Percentiles rank a stretch among this genome's conserved stretches.
These are phyloP conservation scores for Osmerus mordax DNA, from an alignment of 2,113 vertebrate genomes.

Conservation along the genomic window DNA sequence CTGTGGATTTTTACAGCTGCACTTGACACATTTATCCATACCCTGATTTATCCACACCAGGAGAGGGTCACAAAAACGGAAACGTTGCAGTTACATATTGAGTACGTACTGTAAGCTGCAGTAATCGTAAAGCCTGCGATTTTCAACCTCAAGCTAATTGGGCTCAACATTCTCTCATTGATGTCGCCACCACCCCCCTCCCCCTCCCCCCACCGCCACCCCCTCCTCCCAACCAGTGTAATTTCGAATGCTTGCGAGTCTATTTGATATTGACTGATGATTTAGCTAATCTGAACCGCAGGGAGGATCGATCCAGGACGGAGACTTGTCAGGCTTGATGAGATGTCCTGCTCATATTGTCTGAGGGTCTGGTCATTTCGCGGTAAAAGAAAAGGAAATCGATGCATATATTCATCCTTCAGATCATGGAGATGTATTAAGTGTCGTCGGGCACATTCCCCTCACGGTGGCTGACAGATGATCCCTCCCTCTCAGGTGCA, in stretches of 20 bases:
- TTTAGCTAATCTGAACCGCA: conserved; percentile 43
- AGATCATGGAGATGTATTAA: conserved; percentile 50
- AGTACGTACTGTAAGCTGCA: background rate
- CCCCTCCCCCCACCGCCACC: background rate
- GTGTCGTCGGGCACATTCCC: conserved; percentile 55
- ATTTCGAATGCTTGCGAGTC: conserved; percentile 26
- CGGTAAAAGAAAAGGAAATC: conserved; percentile 43
- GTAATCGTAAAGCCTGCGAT: no score
- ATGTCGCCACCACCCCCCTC: background rate
- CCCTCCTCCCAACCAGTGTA: conserved; percentile 10
- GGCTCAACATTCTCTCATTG: background rate
- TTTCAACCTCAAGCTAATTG: background rate
- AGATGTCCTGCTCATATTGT: conserved; percentile 17
- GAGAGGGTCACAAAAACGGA: no score
- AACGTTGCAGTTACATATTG: no score
- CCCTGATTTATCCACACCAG: no score
- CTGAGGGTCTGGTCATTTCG: conserved; percentile 39
- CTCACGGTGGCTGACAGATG: conserved; percentile 45
- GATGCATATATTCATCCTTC: conserved; percentile 57
- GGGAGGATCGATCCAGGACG: conserved; percentile 41
- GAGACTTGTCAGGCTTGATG: conserved; percentile 37
- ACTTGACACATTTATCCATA: no score
- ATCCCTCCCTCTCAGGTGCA: conserved; percentile 40
- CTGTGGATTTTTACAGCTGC: no score
- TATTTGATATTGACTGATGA: conserved; percentile 47